Evolutionary conservation across 1,140 invertebrate genomes (phyloP).

Genomic region (Araneus ventricosus): DNA sequence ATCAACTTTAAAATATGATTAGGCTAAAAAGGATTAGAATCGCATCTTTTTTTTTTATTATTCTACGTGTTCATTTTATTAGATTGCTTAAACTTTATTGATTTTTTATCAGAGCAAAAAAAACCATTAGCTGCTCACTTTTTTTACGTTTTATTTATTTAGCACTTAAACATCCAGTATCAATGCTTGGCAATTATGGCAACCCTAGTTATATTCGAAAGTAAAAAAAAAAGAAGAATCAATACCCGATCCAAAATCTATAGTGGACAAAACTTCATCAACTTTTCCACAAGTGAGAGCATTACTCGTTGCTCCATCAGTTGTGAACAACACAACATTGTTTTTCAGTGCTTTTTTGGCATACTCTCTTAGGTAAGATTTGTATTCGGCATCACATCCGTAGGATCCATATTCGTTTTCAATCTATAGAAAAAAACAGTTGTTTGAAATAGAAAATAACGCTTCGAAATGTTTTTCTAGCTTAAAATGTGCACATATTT

Average conservation of each 20-base stretch:
- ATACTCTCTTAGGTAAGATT: slow-evolving; percentile 82
- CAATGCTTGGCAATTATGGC: no score
- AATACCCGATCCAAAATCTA: slow-evolving; percentile 86
- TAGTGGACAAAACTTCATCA: slow-evolving; percentile 85
- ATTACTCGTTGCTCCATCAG: slow-evolving; percentile 83
- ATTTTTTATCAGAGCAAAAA: no score
- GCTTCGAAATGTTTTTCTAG: neutral
- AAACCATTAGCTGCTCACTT: no score
- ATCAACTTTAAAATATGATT: no score
- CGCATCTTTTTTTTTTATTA: no score
- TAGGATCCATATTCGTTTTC: slow-evolving; percentile 98
- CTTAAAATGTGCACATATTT: neutral
- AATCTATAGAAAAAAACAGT: slow-evolving; percentile 82
- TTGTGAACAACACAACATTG: slow-evolving; percentile 90
- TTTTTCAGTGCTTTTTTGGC: slow-evolving; percentile 83
- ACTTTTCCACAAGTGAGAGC: slow-evolving; percentile 85
- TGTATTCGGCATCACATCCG: slow-evolving; percentile 86
- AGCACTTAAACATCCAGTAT: no score
- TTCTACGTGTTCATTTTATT: no score
- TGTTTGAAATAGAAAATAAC: neutral
- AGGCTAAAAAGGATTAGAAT: no score
- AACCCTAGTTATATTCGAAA: no score
- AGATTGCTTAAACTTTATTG: no score
- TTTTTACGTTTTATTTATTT: no score
- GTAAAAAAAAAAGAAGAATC: no score